These are phyloP conservation scores for Proteles cristata DNA, from an alignment of 2,113 vertebrate species.

Conservation along the genomic window DNA sequence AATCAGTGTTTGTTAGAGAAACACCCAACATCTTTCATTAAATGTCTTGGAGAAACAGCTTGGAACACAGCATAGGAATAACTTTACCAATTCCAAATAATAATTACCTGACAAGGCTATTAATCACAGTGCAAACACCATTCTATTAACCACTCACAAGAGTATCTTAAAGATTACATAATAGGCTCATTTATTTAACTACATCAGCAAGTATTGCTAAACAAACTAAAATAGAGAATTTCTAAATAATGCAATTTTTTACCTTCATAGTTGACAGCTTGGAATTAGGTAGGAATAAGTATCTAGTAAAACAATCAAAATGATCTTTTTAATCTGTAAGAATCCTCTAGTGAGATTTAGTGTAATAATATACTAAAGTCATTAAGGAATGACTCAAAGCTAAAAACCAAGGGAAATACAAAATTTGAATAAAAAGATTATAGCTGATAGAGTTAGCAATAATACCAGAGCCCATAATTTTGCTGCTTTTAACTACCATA, in stretches of 20 bases:
- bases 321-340: constrained; percentile 41
- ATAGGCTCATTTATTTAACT: constrained; percentile 66
- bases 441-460: not conserved
- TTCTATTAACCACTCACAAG: constrained; percentile 59
- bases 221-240: constrained; percentile 55
- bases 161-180: constrained; percentile 63
- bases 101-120: constrained; percentile 71
- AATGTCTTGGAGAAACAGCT: constrained; percentile 5
- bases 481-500: constrained; percentile 38
- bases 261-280: constrained; percentile 34
- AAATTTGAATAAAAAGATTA: constrained; percentile 50
- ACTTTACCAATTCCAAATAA: constrained; percentile 68
- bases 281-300: constrained; percentile 1
- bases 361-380: constrained; percentile 31
- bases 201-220: constrained; percentile 56
- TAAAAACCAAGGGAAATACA: constrained; percentile 60
- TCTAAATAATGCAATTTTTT: constrained; percentile 48
- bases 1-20: constrained; percentile 54
- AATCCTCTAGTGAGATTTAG: constrained; percentile 16
- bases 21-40: constrained; percentile 53
- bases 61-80: constrained; percentile 53
- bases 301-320: constrained; percentile 54
- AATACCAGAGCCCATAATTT: constrained; percentile 41
- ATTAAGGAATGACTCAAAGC: constrained; percentile 29
- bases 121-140: constrained; percentile 63